phyloP scores from a whole-genome alignment of 2,888 invertebrate genomes.

The Panorpa germanica region DNA sequence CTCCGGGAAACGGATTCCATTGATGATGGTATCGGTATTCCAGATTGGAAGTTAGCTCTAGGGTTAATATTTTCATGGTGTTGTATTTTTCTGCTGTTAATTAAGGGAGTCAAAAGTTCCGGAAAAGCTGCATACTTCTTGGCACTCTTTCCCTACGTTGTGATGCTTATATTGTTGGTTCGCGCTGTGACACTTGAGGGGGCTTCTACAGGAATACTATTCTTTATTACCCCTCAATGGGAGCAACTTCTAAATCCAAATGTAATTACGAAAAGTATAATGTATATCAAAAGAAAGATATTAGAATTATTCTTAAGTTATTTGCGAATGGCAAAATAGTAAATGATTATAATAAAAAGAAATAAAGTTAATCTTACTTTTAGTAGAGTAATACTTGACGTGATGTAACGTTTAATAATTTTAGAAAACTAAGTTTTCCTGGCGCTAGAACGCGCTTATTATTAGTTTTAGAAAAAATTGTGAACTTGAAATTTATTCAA shows the following conservation, averaged over 20 bases:
- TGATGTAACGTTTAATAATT: too few species aligned
- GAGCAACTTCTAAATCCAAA: constrained; percentile 30
- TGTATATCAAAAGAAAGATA: too few species aligned
- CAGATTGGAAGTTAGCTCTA: constrained; percentile 31
- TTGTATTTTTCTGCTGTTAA: constrained; percentile 28
- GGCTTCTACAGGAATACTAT: constrained; percentile 38
- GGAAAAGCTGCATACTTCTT: constrained; percentile 51
- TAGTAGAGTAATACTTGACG: too few species aligned
- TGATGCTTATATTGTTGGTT: constrained; percentile 37
- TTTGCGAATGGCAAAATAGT: too few species aligned
- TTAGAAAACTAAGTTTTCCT: too few species aligned
- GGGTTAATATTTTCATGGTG: constrained; percentile 32
- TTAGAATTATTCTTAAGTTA: too few species aligned
- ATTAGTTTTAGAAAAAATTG: too few species aligned
- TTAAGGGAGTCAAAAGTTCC: constrained; percentile 34
- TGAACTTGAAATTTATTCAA: too few species aligned
- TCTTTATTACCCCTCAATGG: constrained; percentile 45
- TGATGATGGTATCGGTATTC: constrained; percentile 30
- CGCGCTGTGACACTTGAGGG: constrained; percentile 38
- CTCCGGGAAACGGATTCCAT: constrained; percentile 28
- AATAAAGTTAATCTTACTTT: too few species aligned
- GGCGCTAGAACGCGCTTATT: too few species aligned
- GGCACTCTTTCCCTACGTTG: constrained; percentile 43
- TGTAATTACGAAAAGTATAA: too few species aligned
- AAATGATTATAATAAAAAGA: too few species aligned